Evolutionary conservation across 1,140 invertebrate species (phyloP), one percentile per base, ranked within the genome.

Genomic region (Medauroidea extradentata): DNA sequence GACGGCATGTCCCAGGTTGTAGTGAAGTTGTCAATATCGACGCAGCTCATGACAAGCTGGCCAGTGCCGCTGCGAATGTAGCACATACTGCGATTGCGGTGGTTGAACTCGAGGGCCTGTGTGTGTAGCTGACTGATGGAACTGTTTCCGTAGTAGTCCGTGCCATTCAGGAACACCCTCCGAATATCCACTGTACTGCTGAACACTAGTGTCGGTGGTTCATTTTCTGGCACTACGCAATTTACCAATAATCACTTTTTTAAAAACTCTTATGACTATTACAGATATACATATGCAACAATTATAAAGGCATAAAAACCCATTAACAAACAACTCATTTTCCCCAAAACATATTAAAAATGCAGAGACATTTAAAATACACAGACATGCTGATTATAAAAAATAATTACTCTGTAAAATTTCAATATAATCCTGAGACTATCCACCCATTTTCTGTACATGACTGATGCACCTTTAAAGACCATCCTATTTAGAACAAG

Each of bases 51-150:
- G 27, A 69, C 66, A 16, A 78, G 70, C 18, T 60, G 53, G 27
- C 59, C 44, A n/a, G 48, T 42, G 39, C 81, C 82, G 66, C 82
- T 79, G 67, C 86, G 79, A 46, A 87, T 76, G 75, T 85, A 89
- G 75, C 88, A 91, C 1, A 88, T 67, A 14, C 82, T 81, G 24
- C 83, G 72, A 72, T 86, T 85, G 59, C 78, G 61, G 62, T 63
- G 65, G 58, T 76, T 72, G 63, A 82, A 78, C 62, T 80, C 78
- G n/a, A 81, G 59, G 14, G 77, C 76, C 42, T 77, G 72, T 21
- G 75, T 76, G 58, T 80, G 77, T 25, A 75, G 49, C 14, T 74
- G 53, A 51, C 68, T 73, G 38, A 76, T 63, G 19, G 74, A 66
- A 14, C 73, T 71, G 44, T 78, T 75, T 19, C 73, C 74, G 9